Evolutionary conservation across 2,113 vertebrate genomes (phyloP), one percentile per base, ranked within the genome.

Genomic region (Poecilia latipinna): DNA sequence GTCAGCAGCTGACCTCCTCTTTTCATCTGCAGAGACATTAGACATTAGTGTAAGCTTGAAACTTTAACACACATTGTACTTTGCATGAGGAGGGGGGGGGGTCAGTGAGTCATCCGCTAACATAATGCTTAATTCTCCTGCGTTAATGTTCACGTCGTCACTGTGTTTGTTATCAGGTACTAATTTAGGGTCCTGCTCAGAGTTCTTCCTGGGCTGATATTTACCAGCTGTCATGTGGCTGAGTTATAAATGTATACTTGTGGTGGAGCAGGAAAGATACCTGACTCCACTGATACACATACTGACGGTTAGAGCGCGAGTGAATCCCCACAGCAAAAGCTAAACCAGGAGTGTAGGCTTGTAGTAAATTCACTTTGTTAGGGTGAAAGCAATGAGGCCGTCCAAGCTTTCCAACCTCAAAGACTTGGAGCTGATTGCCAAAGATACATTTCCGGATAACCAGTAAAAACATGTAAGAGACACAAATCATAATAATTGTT

Each of bases 21-120:
- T 95, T 31, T 91, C 91, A 75, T 93, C 94, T 95, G 85, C 28
- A 80, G 79, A 78, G 28, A 88, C 60, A 86, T 17, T 11, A 87
- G 22, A 86, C 39, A 28, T 28, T 28, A 28, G 78, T 5, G 19
- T 8, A 4, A 15, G 11, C 4, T 31, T 31, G 4, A 28, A 69
- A 42, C 17, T 33, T 64, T 70, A 29, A 65, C 22, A 61, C 35
- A 68, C 5, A 65, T n/a, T 69, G 39, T 1, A n/a, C 28, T 35
- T 19, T 64, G 19, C 13, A 44, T 0, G n/a, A 35, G 22, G 22
- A 26, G 32, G 8, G 24, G 68, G 4, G n/a, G n/a, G n/a, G n/a
- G n/a, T n/a, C 51, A n/a, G 51, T n/a, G 24, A 57, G 8, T 57
- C 51, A 62, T 17, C 12, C 0, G 4, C 13, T 68, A 51, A 35